Evolutionary conservation across 2,888 invertebrate genomes (phyloP).

Genomic region (Epistrophe eligans): DNA sequence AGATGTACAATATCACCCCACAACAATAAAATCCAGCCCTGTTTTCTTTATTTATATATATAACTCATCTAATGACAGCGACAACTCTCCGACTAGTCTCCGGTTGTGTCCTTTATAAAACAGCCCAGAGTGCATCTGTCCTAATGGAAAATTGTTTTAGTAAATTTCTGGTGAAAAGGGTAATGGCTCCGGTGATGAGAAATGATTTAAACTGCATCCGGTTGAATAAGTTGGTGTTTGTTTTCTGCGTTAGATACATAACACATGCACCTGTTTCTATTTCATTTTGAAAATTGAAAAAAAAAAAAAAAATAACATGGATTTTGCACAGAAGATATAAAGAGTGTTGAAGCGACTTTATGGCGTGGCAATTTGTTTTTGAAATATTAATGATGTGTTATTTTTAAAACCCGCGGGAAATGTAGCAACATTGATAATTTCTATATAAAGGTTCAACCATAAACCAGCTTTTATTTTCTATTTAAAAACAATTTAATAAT

Average conservation of each 20-base stretch:
- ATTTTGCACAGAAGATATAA: slow-evolving; percentile 40
- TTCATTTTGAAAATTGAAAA: background rate
- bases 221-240: slow-evolving; percentile 61
- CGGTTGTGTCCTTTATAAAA: slow-evolving; percentile 22
- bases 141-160: slow-evolving; percentile 61
- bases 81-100: slow-evolving; percentile 9
- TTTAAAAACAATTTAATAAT: slow-evolving; percentile 35
- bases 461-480: slow-evolving; percentile 5
- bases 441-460: too few species aligned
- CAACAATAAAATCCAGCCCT: background rate
- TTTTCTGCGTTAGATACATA: slow-evolving; percentile 47
- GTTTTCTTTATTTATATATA: background rate
- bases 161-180: slow-evolving; percentile 42
- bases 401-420: slow-evolving; percentile 49
- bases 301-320: background rate
- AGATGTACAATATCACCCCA: background rate
- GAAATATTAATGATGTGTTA: slow-evolving; percentile 60
- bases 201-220: slow-evolving; percentile 74
- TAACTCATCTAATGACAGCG: slow-evolving; percentile 11
- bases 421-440: background rate
- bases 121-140: slow-evolving; percentile 29
- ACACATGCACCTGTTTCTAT: slow-evolving; percentile 46
- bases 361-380: slow-evolving; percentile 15
- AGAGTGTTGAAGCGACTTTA: slow-evolving; percentile 12
- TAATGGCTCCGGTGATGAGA: slow-evolving; percentile 70